Percentiles rank a stretch among this genome's conserved stretches.
phyloP scores from a whole-genome alignment of 2,888 invertebrate genomes.

The Deilephila elpenor region DNA sequence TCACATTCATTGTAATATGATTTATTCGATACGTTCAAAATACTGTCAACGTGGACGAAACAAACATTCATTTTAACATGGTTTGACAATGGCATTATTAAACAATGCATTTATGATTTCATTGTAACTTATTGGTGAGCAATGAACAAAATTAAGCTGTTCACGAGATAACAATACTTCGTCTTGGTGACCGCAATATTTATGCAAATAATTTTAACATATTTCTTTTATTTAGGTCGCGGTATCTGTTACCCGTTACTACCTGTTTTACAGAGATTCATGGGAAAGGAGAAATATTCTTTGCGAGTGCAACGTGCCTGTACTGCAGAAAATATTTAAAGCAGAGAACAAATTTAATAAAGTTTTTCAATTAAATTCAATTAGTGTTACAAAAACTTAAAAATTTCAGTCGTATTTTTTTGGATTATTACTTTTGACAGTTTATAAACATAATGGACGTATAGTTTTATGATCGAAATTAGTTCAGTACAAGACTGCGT shows the following conservation, averaged over 20 bases:
- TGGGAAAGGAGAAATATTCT: background rate
- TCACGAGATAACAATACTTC: background rate
- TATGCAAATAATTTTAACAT: constrained; percentile 10
- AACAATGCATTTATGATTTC: constrained; percentile 8
- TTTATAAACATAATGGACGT: no score
- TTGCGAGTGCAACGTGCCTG: background rate
- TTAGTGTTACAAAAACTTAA: no score
- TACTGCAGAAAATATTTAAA: no score
- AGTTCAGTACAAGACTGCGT: no score
- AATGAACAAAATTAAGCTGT: background rate
- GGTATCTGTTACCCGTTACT: background rate
- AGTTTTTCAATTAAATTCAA: no score
- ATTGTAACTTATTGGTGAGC: background rate
- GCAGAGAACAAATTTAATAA: no score
- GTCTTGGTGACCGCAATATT: background rate
- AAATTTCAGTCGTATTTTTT: no score
- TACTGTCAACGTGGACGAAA: background rate
- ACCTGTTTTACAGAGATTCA: background rate
- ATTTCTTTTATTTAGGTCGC: constrained; percentile 5
- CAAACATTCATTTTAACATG: background rate
- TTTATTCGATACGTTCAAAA: background rate
- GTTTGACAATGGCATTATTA: background rate
- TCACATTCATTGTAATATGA: no score
- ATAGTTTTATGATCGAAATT: no score
- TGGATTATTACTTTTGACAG: no score